Percentiles rank a stretch among this genome's conserved stretches.
These are phyloP conservation scores for Pyrochroa serraticornis DNA, from an alignment of 2,888 invertebrate genomes.

Conservation along the genomic window DNA sequence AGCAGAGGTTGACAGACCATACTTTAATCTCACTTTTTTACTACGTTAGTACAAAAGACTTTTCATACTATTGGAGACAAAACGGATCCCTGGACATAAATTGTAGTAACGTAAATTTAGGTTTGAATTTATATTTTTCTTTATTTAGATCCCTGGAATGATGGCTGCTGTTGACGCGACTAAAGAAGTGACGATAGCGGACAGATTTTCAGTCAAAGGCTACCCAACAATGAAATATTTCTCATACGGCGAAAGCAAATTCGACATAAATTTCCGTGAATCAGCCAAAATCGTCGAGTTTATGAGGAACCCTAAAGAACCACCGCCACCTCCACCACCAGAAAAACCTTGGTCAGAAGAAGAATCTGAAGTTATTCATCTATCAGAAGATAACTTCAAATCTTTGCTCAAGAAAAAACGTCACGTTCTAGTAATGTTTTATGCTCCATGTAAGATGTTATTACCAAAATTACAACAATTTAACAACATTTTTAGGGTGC, in stretches of 20 bases:
- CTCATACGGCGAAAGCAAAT: conserved; percentile 76
- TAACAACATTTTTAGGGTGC: conserved; percentile 70
- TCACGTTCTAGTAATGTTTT: conserved; percentile 88
- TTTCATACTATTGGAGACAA: too few relatives aligned
- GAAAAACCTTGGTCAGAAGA: conserved; percentile 83
- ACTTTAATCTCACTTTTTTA: too few relatives aligned
- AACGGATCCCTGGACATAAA: too few relatives aligned
- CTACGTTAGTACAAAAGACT: too few relatives aligned
- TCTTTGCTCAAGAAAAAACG: conserved; percentile 81
- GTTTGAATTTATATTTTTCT: too few relatives aligned
- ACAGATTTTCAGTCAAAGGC: conserved; percentile 74
- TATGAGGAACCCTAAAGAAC: conserved; percentile 83
- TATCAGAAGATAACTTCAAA: conserved; percentile 75
- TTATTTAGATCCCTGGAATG: conserved; percentile 68
- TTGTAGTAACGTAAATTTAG: too few relatives aligned
- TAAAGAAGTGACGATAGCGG: conserved; percentile 70
- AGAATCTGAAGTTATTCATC: conserved; percentile 76
- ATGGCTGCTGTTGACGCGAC: conserved; percentile 88
- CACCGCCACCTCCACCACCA: conserved; percentile 82
- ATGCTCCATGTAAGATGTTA: conserved; percentile 82
- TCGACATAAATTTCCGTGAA: conserved; percentile 79
- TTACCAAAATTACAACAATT: conserved; percentile 11
- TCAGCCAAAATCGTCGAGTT: conserved; percentile 80
- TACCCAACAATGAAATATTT: conserved; percentile 84
- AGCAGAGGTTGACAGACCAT: too few relatives aligned